These are phyloP conservation scores for Latheticus oryzae DNA, from an alignment of 2,888 invertebrate genomes.

Conservation along the genomic window DNA sequence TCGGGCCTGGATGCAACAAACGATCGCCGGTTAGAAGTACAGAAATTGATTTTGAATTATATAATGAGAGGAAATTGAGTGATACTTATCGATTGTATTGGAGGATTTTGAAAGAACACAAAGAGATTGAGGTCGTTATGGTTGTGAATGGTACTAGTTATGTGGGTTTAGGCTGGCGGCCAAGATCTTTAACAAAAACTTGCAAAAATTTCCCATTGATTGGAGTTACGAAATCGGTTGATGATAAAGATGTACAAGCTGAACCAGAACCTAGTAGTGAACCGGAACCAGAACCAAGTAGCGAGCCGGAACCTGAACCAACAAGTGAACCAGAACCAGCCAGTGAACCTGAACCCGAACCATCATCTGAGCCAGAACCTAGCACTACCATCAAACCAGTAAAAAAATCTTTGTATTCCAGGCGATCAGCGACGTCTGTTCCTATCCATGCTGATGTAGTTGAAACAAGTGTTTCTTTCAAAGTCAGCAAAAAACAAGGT, in stretches of 20 bases:
- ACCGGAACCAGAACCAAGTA: slow-evolving; percentile 60
- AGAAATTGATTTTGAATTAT: slow-evolving; percentile 77
- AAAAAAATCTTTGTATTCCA: slow-evolving; percentile 60
- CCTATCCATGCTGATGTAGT: slow-evolving; percentile 73
- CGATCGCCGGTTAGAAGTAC: slow-evolving; percentile 82
- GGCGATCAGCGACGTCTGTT: slow-evolving; percentile 58
- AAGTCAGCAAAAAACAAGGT: slow-evolving; percentile 76
- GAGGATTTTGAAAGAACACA: slow-evolving; percentile 83
- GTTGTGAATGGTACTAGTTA: slow-evolving; percentile 91
- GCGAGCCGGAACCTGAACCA: slow-evolving; percentile 60
- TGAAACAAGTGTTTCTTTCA: slow-evolving; percentile 83
- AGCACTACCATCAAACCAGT: slow-evolving; percentile 51
- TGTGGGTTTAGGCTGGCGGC: slow-evolving; percentile 93
- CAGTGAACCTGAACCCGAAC: slow-evolving; percentile 63
- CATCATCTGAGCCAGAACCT: slow-evolving; percentile 62
- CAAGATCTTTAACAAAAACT: slow-evolving; percentile 76
- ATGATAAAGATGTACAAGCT: neutral
- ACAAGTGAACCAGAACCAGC: slow-evolving; percentile 60
- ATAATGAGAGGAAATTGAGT: slow-evolving; percentile 78
- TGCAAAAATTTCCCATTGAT: slow-evolving; percentile 86
- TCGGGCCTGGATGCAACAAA: slow-evolving; percentile 85
- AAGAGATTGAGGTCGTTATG: slow-evolving; percentile 90
- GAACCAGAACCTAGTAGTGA: slow-evolving; percentile 46
- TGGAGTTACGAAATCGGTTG: slow-evolving; percentile 56
- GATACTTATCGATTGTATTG: slow-evolving; percentile 85